phyloP scores from a whole-genome alignment of 2,888 invertebrate species.

The Tiliacea citrago region DNA sequence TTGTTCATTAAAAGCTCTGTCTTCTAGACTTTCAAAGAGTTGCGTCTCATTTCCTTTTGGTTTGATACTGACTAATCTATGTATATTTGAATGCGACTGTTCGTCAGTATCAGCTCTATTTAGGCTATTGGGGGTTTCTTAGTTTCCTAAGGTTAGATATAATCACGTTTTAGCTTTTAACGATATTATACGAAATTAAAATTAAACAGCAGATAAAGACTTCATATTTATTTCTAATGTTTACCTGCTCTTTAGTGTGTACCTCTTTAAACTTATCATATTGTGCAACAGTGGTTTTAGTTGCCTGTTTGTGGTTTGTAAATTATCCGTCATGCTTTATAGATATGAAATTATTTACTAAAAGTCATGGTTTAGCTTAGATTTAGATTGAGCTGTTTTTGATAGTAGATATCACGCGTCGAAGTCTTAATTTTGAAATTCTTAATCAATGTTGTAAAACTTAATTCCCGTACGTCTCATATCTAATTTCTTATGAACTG shows the following conservation, averaged over 20 bases:
- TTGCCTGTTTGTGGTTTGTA: conserved; percentile 29
- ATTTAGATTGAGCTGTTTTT: neutral
- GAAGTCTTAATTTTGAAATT: neutral
- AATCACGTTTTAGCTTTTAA: neutral
- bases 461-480: neutral
- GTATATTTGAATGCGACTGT: neutral
- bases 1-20: neutral
- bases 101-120: neutral
- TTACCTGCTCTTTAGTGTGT: neutral
- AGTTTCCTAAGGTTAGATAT: neutral
- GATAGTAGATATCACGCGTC: neutral
- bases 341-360: conserved; percentile 2
- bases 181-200: neutral
- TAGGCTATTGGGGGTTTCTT: neutral
- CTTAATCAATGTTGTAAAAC: neutral
- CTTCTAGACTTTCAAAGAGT: neutral
- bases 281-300: conserved; percentile 35
- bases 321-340: conserved; percentile 32
- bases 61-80: no score
- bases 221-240: conserved; percentile 13
- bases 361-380: conserved; percentile 1
- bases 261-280: conserved; percentile 23
- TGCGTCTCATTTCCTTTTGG: neutral
- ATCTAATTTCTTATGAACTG: neutral
- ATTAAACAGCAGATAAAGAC: conserved; percentile 14